Base-by-base conservation (phyloP, 2,888 invertebrate genomes). In the Leptogaster cylindrica region DNA sequence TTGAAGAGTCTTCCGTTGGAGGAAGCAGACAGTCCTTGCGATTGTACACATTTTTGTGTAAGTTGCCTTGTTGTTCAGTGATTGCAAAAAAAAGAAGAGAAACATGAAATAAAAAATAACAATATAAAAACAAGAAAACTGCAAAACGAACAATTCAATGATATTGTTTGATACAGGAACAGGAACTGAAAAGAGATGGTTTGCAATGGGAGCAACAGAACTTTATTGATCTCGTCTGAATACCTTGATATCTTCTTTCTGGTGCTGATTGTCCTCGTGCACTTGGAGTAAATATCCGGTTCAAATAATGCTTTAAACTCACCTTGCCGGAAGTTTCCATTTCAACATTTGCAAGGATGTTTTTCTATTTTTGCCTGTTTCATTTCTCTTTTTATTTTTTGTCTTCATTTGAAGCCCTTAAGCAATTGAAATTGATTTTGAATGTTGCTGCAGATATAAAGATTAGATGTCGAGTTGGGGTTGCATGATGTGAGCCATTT, bases 161-260 rank as follows among this genome's bases (percentile, higher is more conserved):
- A 28, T 61, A 20, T 58, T 25, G 58, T 61, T 61, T 10, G 39
- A 23, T 20, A 55, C 55, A 55, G 55, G 55, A 55, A 55, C 44
- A 16, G 18, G 16, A 33, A 44, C 44, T 61, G 44, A 25, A 61
- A 61, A 28, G 61, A 41, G 61, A 44, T 61, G 61, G 41, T 61
- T 61, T 41, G 61, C 44, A 28, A 61, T 61, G 61, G 48, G 66
- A 65, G 41, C 67, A 69, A 69, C 69, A 69, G 67, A 68, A 68
- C 52, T 70, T 70, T 68, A 70, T 70, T 68, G 66, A 68, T 70
- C 68, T 63, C 65, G 68, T 66, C 66, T 65, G 68, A 61, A 64
- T 68, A 66, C 68, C 69, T 67, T 67, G 48, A 69, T 67, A 67
- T 65, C 50, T 58, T 61, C 44, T 28, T 61, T 61, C 23, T 23